Evolutionary conservation across 2,888 invertebrate species (phyloP).

Genomic region (Drosophila subquinaria): DNA sequence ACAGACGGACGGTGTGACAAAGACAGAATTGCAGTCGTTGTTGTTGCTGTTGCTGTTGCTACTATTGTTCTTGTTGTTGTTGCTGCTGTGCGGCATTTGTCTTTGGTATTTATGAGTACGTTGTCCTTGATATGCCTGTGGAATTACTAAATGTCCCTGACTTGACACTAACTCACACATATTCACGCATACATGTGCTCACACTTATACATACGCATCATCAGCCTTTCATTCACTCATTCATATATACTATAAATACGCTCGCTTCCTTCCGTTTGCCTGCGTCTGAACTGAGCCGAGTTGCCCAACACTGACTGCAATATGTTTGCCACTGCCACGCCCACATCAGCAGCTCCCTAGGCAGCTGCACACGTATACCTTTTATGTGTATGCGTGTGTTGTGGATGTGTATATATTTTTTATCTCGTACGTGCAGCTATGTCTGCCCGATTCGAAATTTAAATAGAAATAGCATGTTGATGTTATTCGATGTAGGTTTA

Average conservation of each 20-base stretch:
- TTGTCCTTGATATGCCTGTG: slow-evolving; percentile 80
- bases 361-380: slow-evolving; percentile 50
- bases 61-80: slow-evolving; percentile 10
- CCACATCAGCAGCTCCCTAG: slow-evolving; percentile 41
- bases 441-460: slow-evolving; percentile 65
- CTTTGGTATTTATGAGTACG: slow-evolving; percentile 83
- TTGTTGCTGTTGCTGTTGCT: slow-evolving; percentile 1
- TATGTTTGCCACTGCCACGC: slow-evolving; percentile 68
- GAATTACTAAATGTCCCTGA: slow-evolving; percentile 82
- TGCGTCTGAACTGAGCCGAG: slow-evolving; percentile 50
- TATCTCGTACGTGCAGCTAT: slow-evolving; percentile 77
- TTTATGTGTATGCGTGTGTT: slow-evolving; percentile 17
- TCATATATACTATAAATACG: slow-evolving; percentile 41
- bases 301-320: slow-evolving; percentile 70
- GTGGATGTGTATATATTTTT: slow-evolving; percentile 59
- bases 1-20: slow-evolving; percentile 14
- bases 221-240: slow-evolving; percentile 64
- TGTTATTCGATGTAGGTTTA: slow-evolving; percentile 69
- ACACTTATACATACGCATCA: slow-evolving; percentile 47
- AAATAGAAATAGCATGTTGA: slow-evolving; percentile 76
- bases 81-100: slow-evolving; percentile 70
- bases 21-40: slow-evolving; percentile 50
- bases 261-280: slow-evolving; percentile 38
- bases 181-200: slow-evolving; percentile 19
- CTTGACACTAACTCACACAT: slow-evolving; percentile 76